Evolutionary conservation across 1,140 invertebrate species (phyloP).

Genomic region (Hylyphantes graminicola): DNA sequence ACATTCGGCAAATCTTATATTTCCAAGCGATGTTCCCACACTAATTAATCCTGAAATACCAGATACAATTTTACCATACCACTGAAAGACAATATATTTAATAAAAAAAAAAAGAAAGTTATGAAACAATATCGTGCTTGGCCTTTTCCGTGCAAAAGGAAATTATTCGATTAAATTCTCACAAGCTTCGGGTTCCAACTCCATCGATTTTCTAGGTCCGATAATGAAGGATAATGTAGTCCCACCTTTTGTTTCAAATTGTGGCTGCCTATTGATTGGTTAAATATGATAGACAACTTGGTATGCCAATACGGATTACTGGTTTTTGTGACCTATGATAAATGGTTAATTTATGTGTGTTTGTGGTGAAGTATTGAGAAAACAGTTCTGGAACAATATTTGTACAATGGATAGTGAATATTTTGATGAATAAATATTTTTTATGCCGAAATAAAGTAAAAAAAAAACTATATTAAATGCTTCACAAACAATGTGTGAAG

Average conservation of each 20-base stretch:
- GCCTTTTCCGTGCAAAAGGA: conserved; percentile 9
- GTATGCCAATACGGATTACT: conserved; percentile 25
- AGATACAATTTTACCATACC: too few species aligned
- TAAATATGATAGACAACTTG: conserved; percentile 38
- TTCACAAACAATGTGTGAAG: too few species aligned
- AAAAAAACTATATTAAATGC: too few species aligned
- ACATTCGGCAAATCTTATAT: too few species aligned
- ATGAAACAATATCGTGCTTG: not conserved
- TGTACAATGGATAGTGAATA: too few species aligned
- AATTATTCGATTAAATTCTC: conserved; percentile 39
- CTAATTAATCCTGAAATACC: too few species aligned
- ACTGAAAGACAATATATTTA: not conserved
- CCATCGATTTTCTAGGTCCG: conserved; percentile 23
- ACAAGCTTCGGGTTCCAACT: not conserved
- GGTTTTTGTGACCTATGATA: conserved; percentile 5
- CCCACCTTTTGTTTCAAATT: conserved; percentile 41
- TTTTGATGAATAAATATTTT: too few species aligned
- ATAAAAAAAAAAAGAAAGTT: not conserved
- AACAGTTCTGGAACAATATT: too few species aligned
- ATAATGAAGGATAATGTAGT: conserved; percentile 40
- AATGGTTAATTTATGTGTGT: conserved; percentile 19
- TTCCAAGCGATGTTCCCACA: too few species aligned
- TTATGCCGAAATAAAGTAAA: too few species aligned
- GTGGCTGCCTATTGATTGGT: conserved; percentile 21
- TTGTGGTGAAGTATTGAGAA: conserved; percentile 2